Conservation (phyloP, 2,797 vertebrate species). For the Cheirogaleus major region DNA sequence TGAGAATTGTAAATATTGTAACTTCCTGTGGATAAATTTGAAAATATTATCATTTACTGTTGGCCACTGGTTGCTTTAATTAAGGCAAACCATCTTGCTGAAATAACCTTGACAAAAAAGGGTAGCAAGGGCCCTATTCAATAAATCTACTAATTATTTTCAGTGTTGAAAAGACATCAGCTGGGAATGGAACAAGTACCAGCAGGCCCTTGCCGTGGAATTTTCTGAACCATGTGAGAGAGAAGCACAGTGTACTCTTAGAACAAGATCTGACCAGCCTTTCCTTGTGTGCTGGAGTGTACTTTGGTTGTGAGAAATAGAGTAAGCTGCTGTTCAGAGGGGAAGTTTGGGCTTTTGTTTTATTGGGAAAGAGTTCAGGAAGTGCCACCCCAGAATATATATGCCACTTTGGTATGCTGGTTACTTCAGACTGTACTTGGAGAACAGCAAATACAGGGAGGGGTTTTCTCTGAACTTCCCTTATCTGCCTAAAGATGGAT, state of each 20-base stretch:
- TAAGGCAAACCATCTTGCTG: not conserved
- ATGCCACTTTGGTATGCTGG: not conserved
- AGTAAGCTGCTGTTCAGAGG: conserved; percentile 27
- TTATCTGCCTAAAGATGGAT: not conserved
- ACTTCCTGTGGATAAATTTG: conserved; percentile 41
- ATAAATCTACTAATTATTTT: conserved; percentile 2
- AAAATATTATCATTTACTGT: conserved; percentile 42
- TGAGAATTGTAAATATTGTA: not conserved
- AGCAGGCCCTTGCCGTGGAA: conserved; percentile 45
- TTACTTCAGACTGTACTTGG: not conserved
- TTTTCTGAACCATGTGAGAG: conserved; percentile 46
- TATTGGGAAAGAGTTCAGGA: not conserved
- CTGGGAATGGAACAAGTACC: not conserved
- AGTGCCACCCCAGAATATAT: not conserved
- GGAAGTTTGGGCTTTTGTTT: not conserved
- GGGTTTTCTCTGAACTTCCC: not conserved
- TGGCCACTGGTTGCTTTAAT: conserved; percentile 35
- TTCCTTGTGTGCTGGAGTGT: not conserved
- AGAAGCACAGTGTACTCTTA: not conserved
- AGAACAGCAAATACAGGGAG: not conserved
- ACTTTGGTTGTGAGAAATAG: conserved; percentile 22
- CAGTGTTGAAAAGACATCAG: not conserved
- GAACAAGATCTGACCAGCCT: conserved; percentile 41
- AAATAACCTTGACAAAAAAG: conserved; percentile 40
- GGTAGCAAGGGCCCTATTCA: not conserved